Base-by-base conservation (phyloP, 2,888 invertebrate species). In the Agrenia bidenticulata region DNA sequence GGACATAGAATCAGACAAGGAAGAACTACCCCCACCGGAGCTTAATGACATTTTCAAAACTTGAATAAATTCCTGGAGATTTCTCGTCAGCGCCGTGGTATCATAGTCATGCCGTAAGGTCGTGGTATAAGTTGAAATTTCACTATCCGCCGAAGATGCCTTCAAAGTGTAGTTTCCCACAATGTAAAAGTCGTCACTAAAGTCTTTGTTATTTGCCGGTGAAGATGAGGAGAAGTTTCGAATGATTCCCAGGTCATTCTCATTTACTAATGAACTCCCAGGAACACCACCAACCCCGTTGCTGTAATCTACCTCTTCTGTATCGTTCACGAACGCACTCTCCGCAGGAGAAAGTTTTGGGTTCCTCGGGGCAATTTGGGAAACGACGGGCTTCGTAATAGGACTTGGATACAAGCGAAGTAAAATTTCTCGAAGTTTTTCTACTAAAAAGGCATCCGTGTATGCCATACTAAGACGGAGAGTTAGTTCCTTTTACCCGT, bases 61-160 rank as follows among this genome's bases (percentile, higher is more conserved):
- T 61, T 73, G 69, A 32, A 75, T 73, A 50, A 75, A 73, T 45
- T 73, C 73, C 15, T 71, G 67, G 1, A 75, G 60, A 53, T 73
- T 69, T 56, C 69, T 49, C 9, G 61, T 66, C 9, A 73, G 53
- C 1, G 66, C 62, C 32, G 32, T 32, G 11, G 5, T 32, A 32
- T 32, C 32, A 11, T 32, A 32, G 5, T 32, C 32, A 32, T 32
- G 32, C 32, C 32, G 4, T 11, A 32, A 32, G 11, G 32, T 32
- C 32, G 32, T 32, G 5, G 32, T 32, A 32, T 7, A 11, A 4
- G 32, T 32, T 4, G 32, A 7, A 9, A 45, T 45, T 5, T 15
- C 45, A 15, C 9, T 11, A 39, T 39, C 9, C 39, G 4, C 45
- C n/a, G 45, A 15, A 17, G n/a, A 5, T n/a, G 5, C 7, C 15